Evolutionary conservation across 2,113 vertebrate genomes (phyloP).

Genomic region (Labeo catla): DNA sequence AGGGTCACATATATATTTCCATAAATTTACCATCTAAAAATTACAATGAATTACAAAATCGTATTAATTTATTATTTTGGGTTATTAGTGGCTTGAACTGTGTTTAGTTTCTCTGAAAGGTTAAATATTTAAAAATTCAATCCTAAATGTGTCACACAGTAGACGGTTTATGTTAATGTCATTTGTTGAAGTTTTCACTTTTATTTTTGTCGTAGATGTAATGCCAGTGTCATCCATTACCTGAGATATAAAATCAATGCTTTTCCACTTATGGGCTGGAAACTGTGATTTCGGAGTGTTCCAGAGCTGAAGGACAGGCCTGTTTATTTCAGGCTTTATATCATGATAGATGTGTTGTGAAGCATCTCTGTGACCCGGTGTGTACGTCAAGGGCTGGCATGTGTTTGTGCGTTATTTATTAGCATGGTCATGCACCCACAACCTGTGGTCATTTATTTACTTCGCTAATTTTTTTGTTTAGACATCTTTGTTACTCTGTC

Average conservation of each 20-base stretch:
- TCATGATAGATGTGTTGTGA: conserved; percentile 25
- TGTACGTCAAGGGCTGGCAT: neutral
- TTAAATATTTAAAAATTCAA: neutral
- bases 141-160: neutral
- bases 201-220: neutral
- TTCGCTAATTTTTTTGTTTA: neutral
- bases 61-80: neutral
- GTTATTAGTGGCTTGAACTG: neutral
- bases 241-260: conserved; percentile 43
- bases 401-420: neutral
- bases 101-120: neutral
- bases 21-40: neutral
- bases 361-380: neutral
- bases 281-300: conserved; percentile 10
- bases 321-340: conserved; percentile 5
- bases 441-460: conserved; percentile 2
- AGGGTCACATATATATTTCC: neutral
- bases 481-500: neutral
- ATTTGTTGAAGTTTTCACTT: neutral
- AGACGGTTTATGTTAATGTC: neutral
- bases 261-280: conserved; percentile 16
- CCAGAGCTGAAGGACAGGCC: conserved; percentile 16
- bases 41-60: neutral
- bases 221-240: conserved; percentile 13
- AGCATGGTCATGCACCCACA: neutral